A percentile compares a stretch with the other conserved stretches of the same genome.
Conservation (phyloP, 1,140 invertebrate species). For the Apis laboriosa region DNA sequence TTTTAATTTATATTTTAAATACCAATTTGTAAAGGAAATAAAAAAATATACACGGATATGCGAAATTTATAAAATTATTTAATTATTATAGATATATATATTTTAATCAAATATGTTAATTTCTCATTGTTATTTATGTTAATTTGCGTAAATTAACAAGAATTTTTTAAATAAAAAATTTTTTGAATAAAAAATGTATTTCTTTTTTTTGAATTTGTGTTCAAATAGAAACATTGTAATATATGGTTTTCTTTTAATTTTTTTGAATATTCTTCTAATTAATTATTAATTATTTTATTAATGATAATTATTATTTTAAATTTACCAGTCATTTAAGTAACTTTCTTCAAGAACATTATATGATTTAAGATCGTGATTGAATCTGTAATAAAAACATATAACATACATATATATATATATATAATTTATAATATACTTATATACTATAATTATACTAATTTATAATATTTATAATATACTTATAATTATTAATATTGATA, state of each 20-base stretch:
- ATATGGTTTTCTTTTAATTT: not conserved
- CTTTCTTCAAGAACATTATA: constrained; percentile 82
- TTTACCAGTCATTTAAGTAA: constrained; percentile 78
- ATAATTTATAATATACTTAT: constrained; percentile 70
- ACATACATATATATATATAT: constrained; percentile 9
- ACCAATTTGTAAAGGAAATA: not conserved
- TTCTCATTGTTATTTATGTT: not conserved
- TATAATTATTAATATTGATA: constrained; percentile 56
- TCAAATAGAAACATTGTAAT: constrained; percentile 1
- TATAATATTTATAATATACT: constrained; percentile 56
- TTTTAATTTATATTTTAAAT: not conserved
- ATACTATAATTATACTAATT: constrained; percentile 70
- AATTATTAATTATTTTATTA: no score
- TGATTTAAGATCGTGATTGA: constrained; percentile 78
- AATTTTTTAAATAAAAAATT: not conserved
- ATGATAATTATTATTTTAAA: not conserved
- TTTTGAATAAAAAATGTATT: not conserved
- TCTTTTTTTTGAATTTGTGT: not conserved
- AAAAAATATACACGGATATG: not conserved
- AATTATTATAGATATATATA: not conserved
- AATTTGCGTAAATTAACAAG: not conserved
- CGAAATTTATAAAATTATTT: constrained; percentile 8
- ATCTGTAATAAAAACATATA: constrained; percentile 73
- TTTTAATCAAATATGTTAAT: not conserved
- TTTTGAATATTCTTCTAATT: no score